phyloP scores from a whole-genome alignment of 1,140 invertebrate genomes.

The Drosophila azteca region DNA sequence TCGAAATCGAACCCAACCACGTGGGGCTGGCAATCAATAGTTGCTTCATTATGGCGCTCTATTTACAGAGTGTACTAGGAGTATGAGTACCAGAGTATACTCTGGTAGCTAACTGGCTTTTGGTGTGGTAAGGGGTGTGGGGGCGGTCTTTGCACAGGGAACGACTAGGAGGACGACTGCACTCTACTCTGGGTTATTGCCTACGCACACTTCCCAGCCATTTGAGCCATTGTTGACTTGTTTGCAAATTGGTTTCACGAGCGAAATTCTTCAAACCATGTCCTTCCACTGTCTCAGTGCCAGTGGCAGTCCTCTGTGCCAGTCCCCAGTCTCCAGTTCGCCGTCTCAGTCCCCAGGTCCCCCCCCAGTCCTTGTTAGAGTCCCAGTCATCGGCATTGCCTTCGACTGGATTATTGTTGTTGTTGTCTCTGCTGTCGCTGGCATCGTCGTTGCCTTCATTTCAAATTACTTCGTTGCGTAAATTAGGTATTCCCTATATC shows the following conservation, averaged over 20 bases:
- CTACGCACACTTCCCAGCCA: conserved; percentile 52
- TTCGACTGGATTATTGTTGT: conserved; percentile 10
- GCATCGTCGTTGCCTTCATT: conserved; percentile 50
- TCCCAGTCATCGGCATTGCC: conserved; percentile 11
- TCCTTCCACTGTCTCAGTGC: conserved; percentile 5
- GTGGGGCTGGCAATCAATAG: conserved; percentile 47
- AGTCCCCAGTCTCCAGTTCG: neutral
- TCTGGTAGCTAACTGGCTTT: conserved; percentile 42
- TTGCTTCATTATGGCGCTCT: conserved; percentile 47
- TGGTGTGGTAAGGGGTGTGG: neutral
- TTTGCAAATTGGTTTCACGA: conserved; percentile 77
- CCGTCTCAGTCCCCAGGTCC: neutral
- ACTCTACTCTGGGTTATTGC: conserved; percentile 75
- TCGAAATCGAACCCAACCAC: neutral
- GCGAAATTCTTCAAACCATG: conserved; percentile 50
- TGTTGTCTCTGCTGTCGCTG: conserved; percentile 35
- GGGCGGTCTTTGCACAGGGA: conserved; percentile 29
- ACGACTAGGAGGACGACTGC: conserved; percentile 24
- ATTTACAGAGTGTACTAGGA: conserved; percentile 20
- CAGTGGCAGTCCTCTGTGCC: neutral
- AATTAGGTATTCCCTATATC: conserved; percentile 61
- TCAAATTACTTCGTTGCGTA: conserved; percentile 74
- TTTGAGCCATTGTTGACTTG: conserved; percentile 71
- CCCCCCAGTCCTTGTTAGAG: neutral
- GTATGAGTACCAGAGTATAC: neutral